These are phyloP conservation scores for Amphipoea oculea DNA, from an alignment of 2,888 invertebrate species.

Conservation along the genomic window DNA sequence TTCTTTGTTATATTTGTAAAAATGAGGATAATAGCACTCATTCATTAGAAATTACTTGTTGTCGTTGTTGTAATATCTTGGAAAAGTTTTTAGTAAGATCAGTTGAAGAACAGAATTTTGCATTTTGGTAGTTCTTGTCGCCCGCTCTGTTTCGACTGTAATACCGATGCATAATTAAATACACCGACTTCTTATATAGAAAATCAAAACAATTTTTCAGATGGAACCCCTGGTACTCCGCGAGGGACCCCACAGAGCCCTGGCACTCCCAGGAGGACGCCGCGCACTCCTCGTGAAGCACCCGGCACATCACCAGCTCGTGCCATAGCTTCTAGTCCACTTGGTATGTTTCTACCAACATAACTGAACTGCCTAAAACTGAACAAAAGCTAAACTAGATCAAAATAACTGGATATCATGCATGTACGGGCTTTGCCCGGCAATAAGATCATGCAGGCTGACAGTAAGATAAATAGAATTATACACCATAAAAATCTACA, in stretches of 20 bases:
- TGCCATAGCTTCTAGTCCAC: constrained; percentile 84
- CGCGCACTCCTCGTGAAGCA: constrained; percentile 65
- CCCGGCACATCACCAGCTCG: constrained; percentile 85
- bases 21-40: neutral
- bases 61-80: neutral
- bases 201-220: constrained; percentile 29
- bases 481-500: neutral
- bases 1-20: neutral
- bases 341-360: constrained; percentile 75
- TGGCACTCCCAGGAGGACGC: constrained; percentile 73
- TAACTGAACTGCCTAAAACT: neutral
- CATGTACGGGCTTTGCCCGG: neutral
- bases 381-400: neutral
- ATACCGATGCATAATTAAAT: neutral
- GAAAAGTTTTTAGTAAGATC: neutral
- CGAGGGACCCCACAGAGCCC: constrained; percentile 65
- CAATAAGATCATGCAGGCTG: neutral
- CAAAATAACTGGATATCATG: neutral
- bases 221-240: constrained; percentile 54
- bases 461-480: neutral
- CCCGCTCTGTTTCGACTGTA: neutral
- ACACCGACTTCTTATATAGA: neutral
- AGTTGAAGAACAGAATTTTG: neutral
- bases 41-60: neutral
- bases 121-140: neutral